Conservation (phyloP, 2,888 invertebrate genomes). For the Portevinia maculata region DNA sequence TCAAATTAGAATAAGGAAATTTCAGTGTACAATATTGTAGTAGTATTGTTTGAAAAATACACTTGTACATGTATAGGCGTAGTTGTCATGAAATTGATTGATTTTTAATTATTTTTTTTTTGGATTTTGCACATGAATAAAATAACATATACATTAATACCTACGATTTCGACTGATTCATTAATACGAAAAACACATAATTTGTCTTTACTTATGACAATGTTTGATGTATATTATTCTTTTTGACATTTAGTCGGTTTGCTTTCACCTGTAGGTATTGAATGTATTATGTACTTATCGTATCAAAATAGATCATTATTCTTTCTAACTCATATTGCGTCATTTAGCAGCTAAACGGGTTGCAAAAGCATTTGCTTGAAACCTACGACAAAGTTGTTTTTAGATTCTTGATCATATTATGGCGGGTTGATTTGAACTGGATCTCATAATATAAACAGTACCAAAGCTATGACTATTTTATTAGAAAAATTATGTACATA, state of each 20-base stretch:
- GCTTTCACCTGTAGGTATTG: background rate
- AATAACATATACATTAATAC: constrained; percentile 26
- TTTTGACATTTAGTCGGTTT: background rate
- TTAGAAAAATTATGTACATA: too few species aligned
- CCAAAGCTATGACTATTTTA: too few species aligned
- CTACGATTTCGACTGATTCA: constrained; percentile 9
- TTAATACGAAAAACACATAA: constrained; percentile 11
- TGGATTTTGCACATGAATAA: constrained; percentile 26
- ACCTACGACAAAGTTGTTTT: too few species aligned
- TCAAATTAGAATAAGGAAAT: constrained; percentile 37
- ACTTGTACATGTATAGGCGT: constrained; percentile 32
- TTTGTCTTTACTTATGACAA: constrained; percentile 29
- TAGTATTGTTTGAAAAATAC: constrained; percentile 36
- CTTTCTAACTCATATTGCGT: too few species aligned
- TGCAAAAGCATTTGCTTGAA: too few species aligned
- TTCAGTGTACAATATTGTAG: constrained; percentile 47
- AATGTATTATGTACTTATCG: too few species aligned
- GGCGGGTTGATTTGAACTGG: too few species aligned
- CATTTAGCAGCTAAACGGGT: too few species aligned
- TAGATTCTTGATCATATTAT: too few species aligned
- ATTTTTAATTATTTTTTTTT: constrained; percentile 36
- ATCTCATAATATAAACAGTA: too few species aligned
- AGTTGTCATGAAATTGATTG: constrained; percentile 43
- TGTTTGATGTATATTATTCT: background rate
- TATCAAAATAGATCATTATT: too few species aligned